Evolutionary conservation across 2,113 vertebrate species (phyloP), one percentile per base, ranked within the genome.

Genomic region (Neogobius melanostomus): DNA sequence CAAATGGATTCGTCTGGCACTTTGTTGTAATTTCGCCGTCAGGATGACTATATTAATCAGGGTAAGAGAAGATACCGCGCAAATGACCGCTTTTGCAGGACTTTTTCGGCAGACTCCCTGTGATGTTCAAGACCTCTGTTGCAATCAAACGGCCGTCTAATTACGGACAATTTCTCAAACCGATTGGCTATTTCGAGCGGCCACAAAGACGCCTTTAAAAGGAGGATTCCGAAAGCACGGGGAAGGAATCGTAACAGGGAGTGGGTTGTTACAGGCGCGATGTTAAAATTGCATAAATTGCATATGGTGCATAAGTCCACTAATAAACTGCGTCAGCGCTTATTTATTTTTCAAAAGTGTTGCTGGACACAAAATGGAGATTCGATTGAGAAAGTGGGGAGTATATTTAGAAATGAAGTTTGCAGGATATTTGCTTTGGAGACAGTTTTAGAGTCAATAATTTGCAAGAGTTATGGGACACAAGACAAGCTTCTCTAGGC

Each of bases 201-300:
- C 50, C 64, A 76, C 74, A 71, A 36, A 47, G 21, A 21, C 21
- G 21, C 21, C 69, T 77, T 75, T 82, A 69, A 84, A 73, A 53
- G 70, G 60, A 73, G 51, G 69, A 68, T 72, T 88, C 70, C 74
- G 44, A 69, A 76, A 69, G 68, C 46, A 46, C 51, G 67, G 75
- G 68, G 69, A 53, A 69, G 11, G 72, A 68, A 53, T 44, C 17
- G 64, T 44, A 59, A 71, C 63, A 70, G 46, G 16, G 66, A 77
- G 79, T 66, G 42, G 60, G 56, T 68, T 67, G 50, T 81, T 60
- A 2, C 53, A 6, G 74, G 76, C 70, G 53, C 50, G 67, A 79
- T 64, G 72, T 79, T 69, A 65, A 62, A 60, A 71, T 80, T 82
- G 69, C 74, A 67, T 76, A 71, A 74, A 69, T 4, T 76, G 54